Evolutionary conservation across 92 coral and sea anemone species (phyloP), one percentile per base, ranked within the genome.

Genomic region (Paramuricea clavata): DNA sequence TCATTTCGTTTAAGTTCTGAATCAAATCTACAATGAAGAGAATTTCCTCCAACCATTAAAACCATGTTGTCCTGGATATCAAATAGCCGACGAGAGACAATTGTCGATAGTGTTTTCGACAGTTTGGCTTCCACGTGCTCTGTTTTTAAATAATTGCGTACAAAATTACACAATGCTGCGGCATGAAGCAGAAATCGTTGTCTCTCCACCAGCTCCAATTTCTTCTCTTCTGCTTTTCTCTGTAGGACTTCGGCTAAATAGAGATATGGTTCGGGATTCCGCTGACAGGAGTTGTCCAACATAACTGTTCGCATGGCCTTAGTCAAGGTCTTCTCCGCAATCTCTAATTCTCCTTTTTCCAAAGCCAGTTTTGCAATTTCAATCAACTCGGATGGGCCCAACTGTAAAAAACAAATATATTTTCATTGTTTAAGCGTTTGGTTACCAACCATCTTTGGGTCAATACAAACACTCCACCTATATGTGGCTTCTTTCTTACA

Each of bases 311-410:
- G 60, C 25, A 74, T 74, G 15, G 80, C 80, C 17, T 43, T 43
- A 5, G 6, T 47, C 36, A 74, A 32, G 32, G 2, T 17, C 56
- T 42, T 74, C 35, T 74, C 80, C 22, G 80, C 60, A 34, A 74
- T 74, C 15, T 22, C 31, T 39, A 74, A 16, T 3, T 74, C 80
- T 15, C 80, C 80, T 25, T 74, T 74, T 47, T 74, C 56, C 32
- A 74, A 74, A 42, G n/a, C n/a, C n/a, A n/a, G n/a, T n/a, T n/a
- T n/a, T n/a, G n/a, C n/a, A n/a, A n/a, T n/a, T n/a, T n/a, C 80
- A 12, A 74, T 35, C 25, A 70, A 30, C 26, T 70, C 36, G 41
- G n/a, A 49, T 16, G 76, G 47, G 41, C 25, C 23, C 7, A 32
- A 26, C 76, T 70, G 74, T 67, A n/a, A n/a, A 67, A 70, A 11